These are phyloP conservation scores for Bufotes viridis DNA, from an alignment of 2,797 vertebrate genomes.

Conservation along the genomic window DNA sequence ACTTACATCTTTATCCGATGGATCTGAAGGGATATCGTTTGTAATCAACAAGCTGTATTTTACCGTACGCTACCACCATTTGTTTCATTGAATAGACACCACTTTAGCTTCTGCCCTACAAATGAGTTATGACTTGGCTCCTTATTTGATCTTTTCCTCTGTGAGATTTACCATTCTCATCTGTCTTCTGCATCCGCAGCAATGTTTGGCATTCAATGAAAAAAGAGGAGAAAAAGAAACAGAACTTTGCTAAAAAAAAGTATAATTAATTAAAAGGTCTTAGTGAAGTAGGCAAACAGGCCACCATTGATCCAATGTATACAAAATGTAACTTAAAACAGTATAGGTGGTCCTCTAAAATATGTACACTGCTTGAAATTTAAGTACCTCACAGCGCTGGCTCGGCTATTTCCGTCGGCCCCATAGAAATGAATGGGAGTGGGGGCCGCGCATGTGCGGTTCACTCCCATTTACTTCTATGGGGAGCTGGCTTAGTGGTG, in stretches of 20 bases:
- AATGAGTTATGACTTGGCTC: constrained; percentile 59
- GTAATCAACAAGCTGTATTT: constrained; percentile 46
- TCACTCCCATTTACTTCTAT: too few species aligned
- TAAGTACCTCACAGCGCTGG: constrained; percentile 55
- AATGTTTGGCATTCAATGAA: constrained; percentile 46
- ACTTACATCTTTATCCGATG: constrained; percentile 39
- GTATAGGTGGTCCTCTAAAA: constrained; percentile 59
- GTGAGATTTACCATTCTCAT: constrained; percentile 58
- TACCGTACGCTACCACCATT: constrained; percentile 40
- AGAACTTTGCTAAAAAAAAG: constrained; percentile 49
- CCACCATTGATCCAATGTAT: constrained; percentile 52
- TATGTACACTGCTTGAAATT: constrained; percentile 53
- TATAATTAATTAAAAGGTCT: constrained; percentile 58
- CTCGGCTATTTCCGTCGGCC: too few species aligned
- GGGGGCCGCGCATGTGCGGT: too few species aligned
- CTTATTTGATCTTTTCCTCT: constrained; percentile 52
- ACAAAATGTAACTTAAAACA: constrained; percentile 55
- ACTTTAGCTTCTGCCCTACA: constrained; percentile 52
- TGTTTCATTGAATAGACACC: constrained; percentile 53
- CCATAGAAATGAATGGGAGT: too few species aligned
- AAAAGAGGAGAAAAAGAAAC: constrained; percentile 50
- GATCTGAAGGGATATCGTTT: constrained; percentile 42
- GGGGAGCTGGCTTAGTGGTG: too few species aligned
- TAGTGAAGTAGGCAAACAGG: constrained; percentile 55
- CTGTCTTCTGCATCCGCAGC: constrained; percentile 47